Base-by-base conservation (phyloP, 2,888 invertebrate species). In the Kuschelorhynchus macadamiae region DNA sequence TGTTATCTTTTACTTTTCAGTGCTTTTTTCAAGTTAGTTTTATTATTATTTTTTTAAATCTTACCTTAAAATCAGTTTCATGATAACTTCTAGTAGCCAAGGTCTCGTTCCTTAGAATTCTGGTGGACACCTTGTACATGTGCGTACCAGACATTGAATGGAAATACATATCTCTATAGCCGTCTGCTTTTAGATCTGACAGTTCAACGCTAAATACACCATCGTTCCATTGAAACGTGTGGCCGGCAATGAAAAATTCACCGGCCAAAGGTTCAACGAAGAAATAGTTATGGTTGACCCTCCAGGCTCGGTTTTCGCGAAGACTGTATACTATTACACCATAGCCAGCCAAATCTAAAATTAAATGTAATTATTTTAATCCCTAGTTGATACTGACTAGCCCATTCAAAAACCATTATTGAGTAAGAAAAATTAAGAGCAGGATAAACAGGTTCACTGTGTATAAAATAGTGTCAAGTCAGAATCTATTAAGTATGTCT, bases 221-320 rank as follows among this genome's bases (percentile, higher is more conserved):
- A 77, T 94, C 94, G 70, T 88, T 89, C 93, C 93, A 94, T 77
- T 91, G 90, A 84, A 93, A 94, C 0, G 85, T 82, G 73, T 91
- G 87, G 0, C 90, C 91, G 30, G 89, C 89, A 53, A 93, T 86
- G 50, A 86, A 85, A 60, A 91, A 87, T 73, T 91, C 89, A 0
- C 92, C 92, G 75, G 85, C 84, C 0, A 88, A 76, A 0, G 94
- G 92, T 78, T 92, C 91, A 74, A 92, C 88, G 75, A 87, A 87
- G 81, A 93, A 93, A 77, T 88, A 93, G 77, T 92, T 92, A 76
- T 94, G 93, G 16, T 79, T 78, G 11, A 88, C 82, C 33, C 91
- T 82, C 92, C 93, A 94, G 20, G 92, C 90, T 47, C 67, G 74
- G 44, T 79, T 74, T 49, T 76, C 72, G 44, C 70, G 69, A 9